Evolutionary conservation across 2,113 vertebrate genomes (phyloP).

Genomic region (Lutjanus erythropterus): DNA sequence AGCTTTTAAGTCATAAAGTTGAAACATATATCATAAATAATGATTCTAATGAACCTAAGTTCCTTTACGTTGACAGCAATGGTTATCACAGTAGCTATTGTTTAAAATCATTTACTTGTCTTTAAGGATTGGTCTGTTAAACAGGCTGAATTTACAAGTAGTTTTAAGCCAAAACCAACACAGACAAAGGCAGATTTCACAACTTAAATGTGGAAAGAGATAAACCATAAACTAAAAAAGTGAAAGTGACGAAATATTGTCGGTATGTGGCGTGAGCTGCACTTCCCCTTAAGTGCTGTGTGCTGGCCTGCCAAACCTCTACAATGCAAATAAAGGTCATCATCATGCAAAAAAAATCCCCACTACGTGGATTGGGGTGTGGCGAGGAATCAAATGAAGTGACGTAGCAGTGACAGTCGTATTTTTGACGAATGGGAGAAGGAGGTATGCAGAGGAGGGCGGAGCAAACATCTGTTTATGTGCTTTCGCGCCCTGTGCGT

Average conservation of each 20-base stretch:
- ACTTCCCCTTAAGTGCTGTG: not conserved
- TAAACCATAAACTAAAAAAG: not conserved
- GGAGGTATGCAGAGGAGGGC: constrained; percentile 1
- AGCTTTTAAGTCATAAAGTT: no score
- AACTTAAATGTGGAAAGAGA: not conserved
- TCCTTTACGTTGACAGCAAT: no score
- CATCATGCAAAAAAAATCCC: constrained; percentile 38
- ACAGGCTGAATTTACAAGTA: not conserved
- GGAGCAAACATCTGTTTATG: constrained; percentile 27
- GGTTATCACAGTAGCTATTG: no score
- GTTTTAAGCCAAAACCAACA: not conserved
- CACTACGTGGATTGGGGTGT: constrained; percentile 45
- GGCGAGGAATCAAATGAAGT: not conserved
- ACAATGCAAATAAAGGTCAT: constrained; percentile 9
- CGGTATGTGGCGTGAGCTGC: not conserved
- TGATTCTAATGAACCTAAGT: no score
- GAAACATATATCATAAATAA: no score
- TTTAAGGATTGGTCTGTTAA: not conserved
- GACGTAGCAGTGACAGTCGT: not conserved
- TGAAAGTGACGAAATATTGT: not conserved
- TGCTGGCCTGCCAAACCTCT: constrained; percentile 1
- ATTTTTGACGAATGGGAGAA: constrained; percentile 50
- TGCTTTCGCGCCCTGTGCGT: constrained; percentile 67
- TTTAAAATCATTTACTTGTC: not conserved
- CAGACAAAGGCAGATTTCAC: not conserved